These are phyloP conservation scores for Sphinx pinastri DNA, from an alignment of 2,888 invertebrate species.

Conservation along the genomic window DNA sequence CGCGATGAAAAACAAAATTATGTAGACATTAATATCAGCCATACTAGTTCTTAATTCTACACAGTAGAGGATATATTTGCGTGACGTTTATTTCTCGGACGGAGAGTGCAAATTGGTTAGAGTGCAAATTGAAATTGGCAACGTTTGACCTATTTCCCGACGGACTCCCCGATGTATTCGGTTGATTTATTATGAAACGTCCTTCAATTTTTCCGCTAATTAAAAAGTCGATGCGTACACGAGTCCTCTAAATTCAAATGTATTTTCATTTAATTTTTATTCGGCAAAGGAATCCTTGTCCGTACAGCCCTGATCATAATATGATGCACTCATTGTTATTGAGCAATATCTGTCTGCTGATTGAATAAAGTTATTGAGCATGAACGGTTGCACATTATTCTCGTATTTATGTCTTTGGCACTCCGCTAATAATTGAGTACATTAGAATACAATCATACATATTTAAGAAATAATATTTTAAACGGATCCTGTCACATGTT, in stretches of 20 bases:
- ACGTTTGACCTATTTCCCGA: slow-evolving; percentile 65
- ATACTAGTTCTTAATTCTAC: slow-evolving; percentile 3
- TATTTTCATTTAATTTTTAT: not conserved
- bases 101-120: slow-evolving; percentile 37
- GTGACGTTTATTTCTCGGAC: slow-evolving; percentile 25
- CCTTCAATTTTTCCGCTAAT: slow-evolving; percentile 30
- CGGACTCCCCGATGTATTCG: slow-evolving; percentile 42
- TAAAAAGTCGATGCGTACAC: slow-evolving; percentile 32
- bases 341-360: not conserved
- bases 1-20: slow-evolving; percentile 39
- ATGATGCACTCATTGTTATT: not conserved
- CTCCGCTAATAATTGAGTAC: no score
- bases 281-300: not conserved
- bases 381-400: no score
- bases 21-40: slow-evolving; percentile 4
- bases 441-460: no score
- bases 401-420: no score
- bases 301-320: not conserved
- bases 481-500: no score
- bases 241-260: not conserved
- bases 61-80: slow-evolving; percentile 34
- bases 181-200: slow-evolving; percentile 32
- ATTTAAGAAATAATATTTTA: no score
- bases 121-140: slow-evolving; percentile 66
- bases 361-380: not conserved